Conservation (phyloP, 2,113 vertebrate genomes). For the Oncorhynchus tshawytscha region DNA sequence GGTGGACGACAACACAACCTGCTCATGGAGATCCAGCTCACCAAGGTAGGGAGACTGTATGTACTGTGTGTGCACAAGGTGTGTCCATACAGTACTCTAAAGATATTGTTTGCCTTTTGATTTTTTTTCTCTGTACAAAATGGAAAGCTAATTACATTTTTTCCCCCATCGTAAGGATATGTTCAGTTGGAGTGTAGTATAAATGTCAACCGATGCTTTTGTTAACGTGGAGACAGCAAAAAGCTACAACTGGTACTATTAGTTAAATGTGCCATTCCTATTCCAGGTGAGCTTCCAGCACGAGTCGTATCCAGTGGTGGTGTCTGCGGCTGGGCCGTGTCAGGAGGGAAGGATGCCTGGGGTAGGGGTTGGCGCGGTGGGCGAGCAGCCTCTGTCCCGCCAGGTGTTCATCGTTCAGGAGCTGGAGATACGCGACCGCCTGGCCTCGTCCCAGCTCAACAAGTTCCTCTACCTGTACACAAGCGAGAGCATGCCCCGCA, state of each 20-base stretch:
- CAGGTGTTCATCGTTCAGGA: constrained; percentile 93
- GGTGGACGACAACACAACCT: constrained; percentile 81
- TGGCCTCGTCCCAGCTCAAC: constrained; percentile 89
- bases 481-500: constrained; percentile 87
- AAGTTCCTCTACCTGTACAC: constrained; percentile 92
- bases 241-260: neutral
- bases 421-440: constrained; percentile 85
- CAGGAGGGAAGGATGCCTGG: constrained; percentile 50
- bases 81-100: too few species aligned
- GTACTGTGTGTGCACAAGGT: neutral
- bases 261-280: neutral
- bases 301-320: constrained; percentile 72
- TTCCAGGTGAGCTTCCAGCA: constrained; percentile 90
- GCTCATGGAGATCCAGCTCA: constrained; percentile 92
- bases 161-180: neutral
- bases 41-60: constrained; percentile 72
- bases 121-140: too few species aligned
- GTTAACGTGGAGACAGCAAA: too few species aligned
- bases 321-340: constrained; percentile 25
- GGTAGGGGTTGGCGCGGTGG: constrained; percentile 40
- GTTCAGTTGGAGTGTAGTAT: neutral
- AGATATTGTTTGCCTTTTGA: too few species aligned
- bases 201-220: neutral
- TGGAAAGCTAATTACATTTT: too few species aligned
- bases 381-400: constrained; percentile 83